Conservation (phyloP, 92 coral and sea anemone species). For the Phenganax stokvisi region DNA sequence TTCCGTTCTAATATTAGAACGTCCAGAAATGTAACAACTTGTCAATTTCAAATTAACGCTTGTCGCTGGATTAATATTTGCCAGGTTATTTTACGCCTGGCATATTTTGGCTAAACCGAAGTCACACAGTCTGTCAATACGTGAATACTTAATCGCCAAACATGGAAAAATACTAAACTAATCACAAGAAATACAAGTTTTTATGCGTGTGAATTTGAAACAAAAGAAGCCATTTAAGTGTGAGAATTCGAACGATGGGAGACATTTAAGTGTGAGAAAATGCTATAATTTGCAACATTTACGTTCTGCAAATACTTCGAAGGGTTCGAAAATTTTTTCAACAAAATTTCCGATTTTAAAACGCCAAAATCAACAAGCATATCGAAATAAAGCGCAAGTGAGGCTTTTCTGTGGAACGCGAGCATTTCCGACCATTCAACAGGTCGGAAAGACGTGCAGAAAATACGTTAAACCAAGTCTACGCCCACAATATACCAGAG, state of each 20-base stretch:
- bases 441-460: neutral
- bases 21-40: neutral
- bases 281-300: neutral
- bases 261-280: neutral
- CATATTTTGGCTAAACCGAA: neutral
- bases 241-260: neutral
- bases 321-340: neutral
- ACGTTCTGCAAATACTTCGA: neutral
- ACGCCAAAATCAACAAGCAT: neutral
- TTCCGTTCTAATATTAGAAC: neutral
- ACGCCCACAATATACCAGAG: constrained; percentile 5
- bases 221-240: neutral
- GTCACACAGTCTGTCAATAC: neutral
- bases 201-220: neutral
- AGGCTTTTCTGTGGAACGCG: neutral
- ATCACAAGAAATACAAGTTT: too few relatives aligned
- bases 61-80: neutral
- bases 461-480: neutral
- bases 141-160: neutral
- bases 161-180: neutral
- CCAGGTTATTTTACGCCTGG: neutral
- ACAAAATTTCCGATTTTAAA: neutral
- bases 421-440: neutral
- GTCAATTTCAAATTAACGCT: constrained; percentile 18
- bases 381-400: neutral